Evolutionary conservation across 2,113 vertebrate genomes (phyloP).

Genomic region (Oryctolagus cuniculus): mOryCun1.1 NC_091443.1:15406001-15406500

Average conservation of each 20-base stretch:
- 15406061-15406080: background rate
- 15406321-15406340: background rate
- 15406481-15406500: background rate
- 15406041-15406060: background rate
- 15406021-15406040: too few relatives aligned
- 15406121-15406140: background rate
- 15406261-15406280: background rate
- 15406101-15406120: background rate
- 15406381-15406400: background rate
- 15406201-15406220: background rate
- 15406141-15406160: rapidly evolving
- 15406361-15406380: background rate
- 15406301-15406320: background rate
- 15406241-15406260: background rate
- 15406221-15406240: background rate
- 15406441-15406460: background rate
- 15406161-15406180: background rate
- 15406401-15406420: background rate
- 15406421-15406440: background rate
- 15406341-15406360: background rate
- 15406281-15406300: background rate
- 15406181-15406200: background rate
- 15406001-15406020: background rate
- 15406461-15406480: background rate
- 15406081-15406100: background rate